Conservation (phyloP, 1,140 invertebrate species). For the Aethina tumida region DNA sequence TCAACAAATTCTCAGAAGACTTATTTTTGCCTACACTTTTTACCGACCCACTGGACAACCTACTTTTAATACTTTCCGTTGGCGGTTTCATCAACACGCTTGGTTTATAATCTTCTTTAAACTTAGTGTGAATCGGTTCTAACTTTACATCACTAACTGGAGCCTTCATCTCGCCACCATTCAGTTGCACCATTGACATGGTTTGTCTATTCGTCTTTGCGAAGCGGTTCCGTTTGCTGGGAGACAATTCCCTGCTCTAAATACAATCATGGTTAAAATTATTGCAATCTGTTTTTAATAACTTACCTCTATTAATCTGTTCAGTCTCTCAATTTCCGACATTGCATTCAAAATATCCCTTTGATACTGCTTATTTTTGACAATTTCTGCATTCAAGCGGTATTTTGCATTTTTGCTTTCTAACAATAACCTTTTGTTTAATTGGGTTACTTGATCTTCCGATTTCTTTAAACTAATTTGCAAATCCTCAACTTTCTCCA, state of each 20-base stretch:
- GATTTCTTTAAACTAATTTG: slow-evolving; percentile 53
- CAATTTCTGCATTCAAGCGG: slow-evolving; percentile 54
- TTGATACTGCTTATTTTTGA: slow-evolving; percentile 58
- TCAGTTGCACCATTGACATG: slow-evolving; percentile 14
- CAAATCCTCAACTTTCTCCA: slow-evolving; percentile 50
- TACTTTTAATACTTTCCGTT: slow-evolving; percentile 19
- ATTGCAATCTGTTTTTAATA: slow-evolving; percentile 22
- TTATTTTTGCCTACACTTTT: slow-evolving; percentile 2
- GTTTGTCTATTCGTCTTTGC: slow-evolving; percentile 9
- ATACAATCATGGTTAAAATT: background rate
- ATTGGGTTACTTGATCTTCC: slow-evolving; percentile 54
- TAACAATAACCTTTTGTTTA: slow-evolving; percentile 55
- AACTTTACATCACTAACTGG: slow-evolving; percentile 21
- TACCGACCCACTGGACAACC: slow-evolving; percentile 8
- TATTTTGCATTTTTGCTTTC: slow-evolving; percentile 63
- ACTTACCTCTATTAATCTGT: slow-evolving; percentile 43
- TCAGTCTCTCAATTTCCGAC: slow-evolving; percentile 47
- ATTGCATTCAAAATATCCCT: slow-evolving; percentile 53
- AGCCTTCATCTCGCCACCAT: slow-evolving; percentile 9
- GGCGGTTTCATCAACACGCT: slow-evolving; percentile 8
- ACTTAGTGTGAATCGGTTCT: slow-evolving; percentile 14
- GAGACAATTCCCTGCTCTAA: slow-evolving; percentile 1
- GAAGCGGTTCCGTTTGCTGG: slow-evolving; percentile 17
- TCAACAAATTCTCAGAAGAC: slow-evolving; percentile 12
- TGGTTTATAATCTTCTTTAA: slow-evolving; percentile 7